phyloP scores from a whole-genome alignment of 2,888 invertebrate genomes.

The Andrena trimmerana region DNA sequence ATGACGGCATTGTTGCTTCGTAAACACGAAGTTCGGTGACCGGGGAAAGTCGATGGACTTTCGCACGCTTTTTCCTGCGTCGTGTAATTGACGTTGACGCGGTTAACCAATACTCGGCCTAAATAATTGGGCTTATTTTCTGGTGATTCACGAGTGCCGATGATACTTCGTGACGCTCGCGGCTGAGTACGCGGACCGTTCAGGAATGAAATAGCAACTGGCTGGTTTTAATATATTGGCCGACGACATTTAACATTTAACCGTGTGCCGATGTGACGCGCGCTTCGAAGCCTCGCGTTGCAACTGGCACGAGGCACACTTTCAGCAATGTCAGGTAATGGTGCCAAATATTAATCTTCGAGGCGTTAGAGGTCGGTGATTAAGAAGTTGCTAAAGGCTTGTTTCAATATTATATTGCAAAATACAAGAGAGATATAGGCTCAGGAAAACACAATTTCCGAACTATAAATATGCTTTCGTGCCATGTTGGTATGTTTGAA shows the following conservation, averaged over 20 bases:
- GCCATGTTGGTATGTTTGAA: too few species aligned
- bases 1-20: too few species aligned
- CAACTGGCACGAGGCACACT: conserved; percentile 13
- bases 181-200: conserved; percentile 23
- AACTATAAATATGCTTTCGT: too few species aligned
- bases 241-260: conserved; percentile 32
- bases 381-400: neutral
- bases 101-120: neutral
- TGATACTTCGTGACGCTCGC: conserved; percentile 16
- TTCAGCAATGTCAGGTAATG: neutral
- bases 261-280: neutral
- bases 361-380: neutral
- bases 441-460: neutral
- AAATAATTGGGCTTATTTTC: conserved; percentile 3
- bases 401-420: neutral
- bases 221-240: conserved; percentile 26
- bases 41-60: too few species aligned
- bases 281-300: neutral
- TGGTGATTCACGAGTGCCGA: neutral
- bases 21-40: too few species aligned
- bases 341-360: neutral
- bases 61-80: neutral
- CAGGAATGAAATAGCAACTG: conserved; percentile 18
- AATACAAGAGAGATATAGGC: neutral
- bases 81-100: neutral